Evolutionary conservation across 2,113 vertebrate species (phyloP).

Genomic region (Rhinolophus sinicus): DNA sequence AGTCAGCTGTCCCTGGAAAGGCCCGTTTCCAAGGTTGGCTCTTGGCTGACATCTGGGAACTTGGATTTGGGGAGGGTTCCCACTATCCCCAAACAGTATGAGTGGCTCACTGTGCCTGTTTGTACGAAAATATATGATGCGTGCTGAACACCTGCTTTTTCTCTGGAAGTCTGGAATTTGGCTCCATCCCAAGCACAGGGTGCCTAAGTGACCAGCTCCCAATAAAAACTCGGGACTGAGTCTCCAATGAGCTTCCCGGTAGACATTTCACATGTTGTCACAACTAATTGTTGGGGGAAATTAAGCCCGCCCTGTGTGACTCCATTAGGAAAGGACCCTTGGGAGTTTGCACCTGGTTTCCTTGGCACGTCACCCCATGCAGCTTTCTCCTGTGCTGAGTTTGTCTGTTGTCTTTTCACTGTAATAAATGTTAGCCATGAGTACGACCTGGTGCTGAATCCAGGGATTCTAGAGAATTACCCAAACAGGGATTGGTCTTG

Average conservation of each 20-base stretch:
- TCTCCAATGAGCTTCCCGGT: not conserved
- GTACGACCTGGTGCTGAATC: not conserved
- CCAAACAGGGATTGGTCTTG: not conserved
- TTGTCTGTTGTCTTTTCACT: not conserved
- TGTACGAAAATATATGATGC: not conserved
- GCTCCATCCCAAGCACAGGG: no score
- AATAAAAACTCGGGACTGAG: not conserved
- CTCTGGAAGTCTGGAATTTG: not conserved
- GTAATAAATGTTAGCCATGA: not conserved
- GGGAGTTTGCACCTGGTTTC: not conserved
- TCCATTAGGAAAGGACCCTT: not conserved
- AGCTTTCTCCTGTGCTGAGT: not conserved
- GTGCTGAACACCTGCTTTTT: not conserved
- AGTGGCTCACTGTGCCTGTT: not conserved
- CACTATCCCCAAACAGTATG: not conserved
- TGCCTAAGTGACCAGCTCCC: no score
- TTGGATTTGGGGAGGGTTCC: not conserved
- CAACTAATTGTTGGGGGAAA: not conserved
- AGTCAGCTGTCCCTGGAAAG: not conserved
- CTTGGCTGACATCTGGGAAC: not conserved
- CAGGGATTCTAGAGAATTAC: not conserved
- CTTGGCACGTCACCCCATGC: rapidly evolving
- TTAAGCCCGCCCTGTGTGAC: rapidly evolving
- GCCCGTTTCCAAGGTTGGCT: not conserved
- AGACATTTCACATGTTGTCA: not conserved